phyloP scores from a whole-genome alignment of 2,113 vertebrate species.

The Daphoenositta chrysoptera region DNA sequence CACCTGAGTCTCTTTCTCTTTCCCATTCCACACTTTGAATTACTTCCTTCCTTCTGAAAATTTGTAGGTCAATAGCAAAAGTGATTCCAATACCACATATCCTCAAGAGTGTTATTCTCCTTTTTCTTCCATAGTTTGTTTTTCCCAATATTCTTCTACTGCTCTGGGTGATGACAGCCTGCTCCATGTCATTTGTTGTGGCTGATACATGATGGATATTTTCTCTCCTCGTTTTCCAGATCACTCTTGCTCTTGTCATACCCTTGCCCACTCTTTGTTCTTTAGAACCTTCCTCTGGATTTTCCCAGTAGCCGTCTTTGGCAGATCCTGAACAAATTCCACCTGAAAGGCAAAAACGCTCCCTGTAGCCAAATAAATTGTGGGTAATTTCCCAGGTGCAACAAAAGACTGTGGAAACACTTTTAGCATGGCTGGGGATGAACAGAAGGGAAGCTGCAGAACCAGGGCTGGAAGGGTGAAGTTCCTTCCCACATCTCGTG shows the following conservation, averaged over 20 bases:
- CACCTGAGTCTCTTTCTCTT: not conserved
- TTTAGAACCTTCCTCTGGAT: constrained; percentile 68
- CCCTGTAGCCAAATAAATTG: not conserved
- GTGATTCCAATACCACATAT: not conserved
- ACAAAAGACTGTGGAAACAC: not conserved
- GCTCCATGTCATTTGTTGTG: not conserved
- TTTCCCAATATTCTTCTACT: not conserved
- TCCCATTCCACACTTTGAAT: not conserved
- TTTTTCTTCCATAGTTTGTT: not conserved
- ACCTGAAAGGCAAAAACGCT: constrained; percentile 51
- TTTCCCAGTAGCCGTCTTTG: constrained; percentile 79
- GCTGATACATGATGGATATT: not conserved
- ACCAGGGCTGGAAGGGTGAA: too few relatives aligned
- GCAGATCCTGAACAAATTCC: constrained; percentile 78
- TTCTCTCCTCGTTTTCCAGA: not conserved
- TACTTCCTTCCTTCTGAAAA: not conserved
- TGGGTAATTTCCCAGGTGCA: not conserved
- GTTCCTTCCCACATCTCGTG: too few relatives aligned
- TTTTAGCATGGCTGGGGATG: not conserved
- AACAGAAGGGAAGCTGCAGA: too few relatives aligned
- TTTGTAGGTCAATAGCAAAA: not conserved
- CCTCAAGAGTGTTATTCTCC: not conserved
- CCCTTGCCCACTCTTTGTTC: constrained; percentile 68
- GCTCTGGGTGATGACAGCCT: not conserved
- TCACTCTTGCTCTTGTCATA: not conserved